Base-by-base conservation (phyloP, 2,797 vertebrate genomes). In the Diglossa cyanea region DNA sequence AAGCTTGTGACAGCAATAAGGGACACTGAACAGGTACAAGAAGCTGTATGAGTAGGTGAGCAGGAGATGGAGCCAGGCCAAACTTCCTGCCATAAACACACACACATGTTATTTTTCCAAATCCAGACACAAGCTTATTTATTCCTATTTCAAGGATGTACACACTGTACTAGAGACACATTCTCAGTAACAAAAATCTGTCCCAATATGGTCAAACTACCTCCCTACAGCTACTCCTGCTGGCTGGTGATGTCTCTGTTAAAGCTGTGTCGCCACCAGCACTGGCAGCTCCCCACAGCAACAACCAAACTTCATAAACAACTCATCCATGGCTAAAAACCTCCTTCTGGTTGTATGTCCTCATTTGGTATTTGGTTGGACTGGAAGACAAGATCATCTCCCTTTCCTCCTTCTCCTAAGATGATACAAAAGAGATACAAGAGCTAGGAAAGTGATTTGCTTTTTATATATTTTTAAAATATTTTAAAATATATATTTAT, bases 61-160 rank as follows among this genome's bases (percentile, higher is more conserved):
- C 73, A 68, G 48, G 21, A 72, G 78, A 90, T 18, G n/a, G 33
- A 82, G 45, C 53, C 82, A 60, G 33, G 65, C 45, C 53, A 73
- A 66, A 62, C 65, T 33, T 91, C 60, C 61, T 74, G 48, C 42
- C 66, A 67, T 10, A 61, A 44, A 72, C 20, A 39, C 28, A 35
- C 11, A 33, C 19, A 53, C 13, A 23, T 0, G 0, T 33, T 73
- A 55, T 71, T 85, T 79, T 76, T 82, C 75, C 67, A 92, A 72
- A 75, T 68, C 30, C 77, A 93, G n/a, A 35, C 51, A 60, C 44
- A 62, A 66, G 28, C 54, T 84, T 77, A 86, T 68, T 80, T 16
- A 74, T 86, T 88, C 80, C 86, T 90, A 47, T 77, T 93, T 93
- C 66, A 92, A 84, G 70, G 66, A 54, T 33, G 58, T 37, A 73